Evolutionary conservation across 2,888 invertebrate genomes (phyloP).

Genomic region (Monochamus alternatus): DNA sequence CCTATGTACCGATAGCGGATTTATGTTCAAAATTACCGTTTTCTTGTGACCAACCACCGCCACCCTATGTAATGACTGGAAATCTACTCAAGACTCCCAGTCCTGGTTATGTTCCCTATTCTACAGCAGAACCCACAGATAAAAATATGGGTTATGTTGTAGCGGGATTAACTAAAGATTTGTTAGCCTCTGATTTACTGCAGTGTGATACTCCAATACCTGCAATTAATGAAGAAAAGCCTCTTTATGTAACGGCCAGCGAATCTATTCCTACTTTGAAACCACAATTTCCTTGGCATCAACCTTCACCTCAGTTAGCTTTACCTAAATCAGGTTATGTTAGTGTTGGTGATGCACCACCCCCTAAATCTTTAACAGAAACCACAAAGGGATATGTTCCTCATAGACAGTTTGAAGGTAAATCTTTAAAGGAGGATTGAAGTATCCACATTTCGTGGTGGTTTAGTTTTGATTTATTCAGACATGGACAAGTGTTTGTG

Average conservation of each 20-base stretch:
- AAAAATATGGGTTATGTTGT: constrained; percentile 61
- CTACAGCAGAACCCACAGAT: constrained; percentile 45
- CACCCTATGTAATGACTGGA: constrained; percentile 59
- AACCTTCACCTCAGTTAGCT: constrained; percentile 47
- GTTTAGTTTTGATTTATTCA: constrained; percentile 26
- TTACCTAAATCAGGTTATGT: constrained; percentile 59
- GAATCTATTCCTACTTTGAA: constrained; percentile 46
- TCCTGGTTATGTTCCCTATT: constrained; percentile 62
- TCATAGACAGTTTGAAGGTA: constrained; percentile 64
- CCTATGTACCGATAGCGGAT: constrained; percentile 56
- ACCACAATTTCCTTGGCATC: constrained; percentile 53
- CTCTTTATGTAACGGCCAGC: constrained; percentile 56
- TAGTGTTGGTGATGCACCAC: constrained; percentile 58
- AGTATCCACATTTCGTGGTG: constrained; percentile 26
- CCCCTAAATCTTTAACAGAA: constrained; percentile 45
- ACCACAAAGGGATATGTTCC: constrained; percentile 62
- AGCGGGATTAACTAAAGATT: constrained; percentile 59
- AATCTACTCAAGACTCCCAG: constrained; percentile 59
- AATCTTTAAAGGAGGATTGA: constrained; percentile 65
- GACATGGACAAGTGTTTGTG: constrained; percentile 23
- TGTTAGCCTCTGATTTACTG: constrained; percentile 49
- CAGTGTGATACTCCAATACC: constrained; percentile 31
- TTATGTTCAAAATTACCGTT: constrained; percentile 49
- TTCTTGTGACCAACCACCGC: constrained; percentile 51
- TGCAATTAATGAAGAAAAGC: constrained; percentile 46